These are phyloP conservation scores for Eubucco bourcierii DNA, from an alignment of 2,113 vertebrate genomes.

Conservation along the genomic window DNA sequence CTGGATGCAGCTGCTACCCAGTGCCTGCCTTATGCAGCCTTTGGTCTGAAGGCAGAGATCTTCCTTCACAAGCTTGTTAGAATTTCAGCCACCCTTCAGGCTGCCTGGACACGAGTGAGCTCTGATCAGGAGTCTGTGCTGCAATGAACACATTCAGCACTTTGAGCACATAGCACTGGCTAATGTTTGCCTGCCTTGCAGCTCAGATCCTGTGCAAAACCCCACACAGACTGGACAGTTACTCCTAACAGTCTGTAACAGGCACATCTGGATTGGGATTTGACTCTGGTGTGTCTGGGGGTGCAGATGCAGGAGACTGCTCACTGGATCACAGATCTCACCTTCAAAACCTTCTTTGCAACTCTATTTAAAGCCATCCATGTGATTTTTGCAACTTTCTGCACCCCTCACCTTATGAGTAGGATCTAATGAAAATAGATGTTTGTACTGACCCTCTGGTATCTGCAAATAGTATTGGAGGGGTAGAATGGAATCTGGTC, in stretches of 20 bases:
- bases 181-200: not conserved
- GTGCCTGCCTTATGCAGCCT: not conserved
- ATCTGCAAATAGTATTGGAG: not conserved
- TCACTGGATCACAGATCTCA: not conserved
- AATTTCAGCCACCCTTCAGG: not conserved
- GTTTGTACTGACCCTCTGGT: not conserved
- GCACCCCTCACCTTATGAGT: not conserved
- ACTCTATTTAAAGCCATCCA: not conserved
- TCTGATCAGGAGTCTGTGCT: not conserved
- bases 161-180: not conserved
- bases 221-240: not conserved
- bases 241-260: not conserved
- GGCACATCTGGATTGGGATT: not conserved
- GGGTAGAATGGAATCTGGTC: not conserved
- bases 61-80: not conserved
- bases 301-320: not conserved
- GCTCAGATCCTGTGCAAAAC: not conserved
- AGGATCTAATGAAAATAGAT: not conserved
- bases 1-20: constrained; percentile 11
- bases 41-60: not conserved
- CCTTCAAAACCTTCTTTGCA: not conserved
- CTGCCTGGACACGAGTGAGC: not conserved
- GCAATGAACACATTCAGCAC: not conserved
- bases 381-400: not conserved
- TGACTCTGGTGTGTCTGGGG: not conserved